Base-by-base conservation (phyloP, 2,113 vertebrate species). In the Callospermophilus lateralis region DNA sequence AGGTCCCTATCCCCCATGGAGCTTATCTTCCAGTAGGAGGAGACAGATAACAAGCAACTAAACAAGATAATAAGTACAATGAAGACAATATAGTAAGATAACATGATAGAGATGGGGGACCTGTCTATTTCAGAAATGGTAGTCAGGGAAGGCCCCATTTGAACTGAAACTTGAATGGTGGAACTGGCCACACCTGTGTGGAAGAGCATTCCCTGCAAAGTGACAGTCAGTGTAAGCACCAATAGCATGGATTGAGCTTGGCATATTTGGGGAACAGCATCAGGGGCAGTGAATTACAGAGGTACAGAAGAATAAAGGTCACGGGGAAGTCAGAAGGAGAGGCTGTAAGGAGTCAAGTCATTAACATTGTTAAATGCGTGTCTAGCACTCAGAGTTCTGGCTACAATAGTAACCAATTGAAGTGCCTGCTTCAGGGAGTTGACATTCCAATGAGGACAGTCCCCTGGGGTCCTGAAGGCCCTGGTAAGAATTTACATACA, bases 41-140 rank as follows among this genome's bases (percentile, higher is more conserved):
- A 96, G 70, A 89, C 19, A 94, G 10, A 61, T 48, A 84, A 53
- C 17, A 80, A 68, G 51, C 48, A 93, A 92, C 76, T 5, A 86
- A 95, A 84, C 30, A 83, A 72, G 20, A 86, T 32, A 91, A 37
- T 37, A 68, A 34, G 7, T 51, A 26, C 4, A 80, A 24, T 67
- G 16, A 80, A 61, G 34, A 58, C 28, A 45, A 53, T 34, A 6
- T 37, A 55, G 45, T 32, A 76, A 45, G 15, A 55, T 70, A 67
- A 53, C 45, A 5, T 30, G 26, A 10, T 26, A 58, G 77, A 93
- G 84, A 86, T 77, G 51, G 51, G 16, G 30, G 3, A 0, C 17
- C 53, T 48, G 2, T 55, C 73, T 77, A 4, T 80, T 81, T 93
- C 53, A 87, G 63, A 89, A 95, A 61, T 0, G 11, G 13, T 61